Percentiles rank a stretch among this genome's conserved stretches.
Evolutionary conservation across 1,140 invertebrate species (phyloP).

Genomic region (Sweltsa coloradensis): DNA sequence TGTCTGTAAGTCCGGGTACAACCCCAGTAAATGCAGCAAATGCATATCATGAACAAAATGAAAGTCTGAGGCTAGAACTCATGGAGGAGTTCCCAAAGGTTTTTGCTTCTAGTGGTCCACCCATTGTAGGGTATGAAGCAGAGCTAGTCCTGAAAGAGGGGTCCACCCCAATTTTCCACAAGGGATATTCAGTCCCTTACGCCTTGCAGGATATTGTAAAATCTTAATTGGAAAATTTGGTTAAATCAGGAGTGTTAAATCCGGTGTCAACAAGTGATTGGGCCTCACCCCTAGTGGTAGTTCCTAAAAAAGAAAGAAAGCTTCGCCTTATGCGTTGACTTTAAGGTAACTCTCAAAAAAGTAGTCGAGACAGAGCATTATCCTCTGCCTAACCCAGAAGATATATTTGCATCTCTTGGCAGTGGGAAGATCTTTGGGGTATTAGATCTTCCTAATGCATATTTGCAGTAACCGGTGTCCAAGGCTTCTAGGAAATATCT

Average conservation of each 20-base stretch:
- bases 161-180: slow-evolving; percentile 9
- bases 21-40: too few species aligned
- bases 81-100: too few species aligned
- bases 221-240: slow-evolving; percentile 21
- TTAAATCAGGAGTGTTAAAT: slow-evolving; percentile 14
- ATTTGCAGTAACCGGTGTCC: slow-evolving; percentile 22
- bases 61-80: too few species aligned
- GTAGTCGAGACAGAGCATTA: slow-evolving; percentile 8
- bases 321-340: slow-evolving; percentile 23
- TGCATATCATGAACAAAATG: too few species aligned
- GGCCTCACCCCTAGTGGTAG: slow-evolving; percentile 24
- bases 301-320: slow-evolving; percentile 21
- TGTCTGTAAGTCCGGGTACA: too few species aligned
- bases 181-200: slow-evolving; percentile 20
- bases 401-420: slow-evolving; percentile 8
- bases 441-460: slow-evolving; percentile 23
- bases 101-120: too few species aligned
- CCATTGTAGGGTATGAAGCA: slow-evolving; percentile 3
- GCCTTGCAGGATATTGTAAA: slow-evolving; percentile 19
- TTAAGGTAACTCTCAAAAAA: slow-evolving; percentile 14
- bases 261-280: slow-evolving; percentile 19
- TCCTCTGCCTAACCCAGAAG: slow-evolving; percentile 17
- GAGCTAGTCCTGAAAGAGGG: slow-evolving; percentile 8
- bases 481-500: slow-evolving; percentile 17
- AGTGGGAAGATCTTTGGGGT: slow-evolving; percentile 19